Percentiles rank a stretch among this genome's conserved stretches.
These are phyloP conservation scores for Perithous albicinctus DNA, from an alignment of 2,888 invertebrate species.

Conservation along the genomic window DNA sequence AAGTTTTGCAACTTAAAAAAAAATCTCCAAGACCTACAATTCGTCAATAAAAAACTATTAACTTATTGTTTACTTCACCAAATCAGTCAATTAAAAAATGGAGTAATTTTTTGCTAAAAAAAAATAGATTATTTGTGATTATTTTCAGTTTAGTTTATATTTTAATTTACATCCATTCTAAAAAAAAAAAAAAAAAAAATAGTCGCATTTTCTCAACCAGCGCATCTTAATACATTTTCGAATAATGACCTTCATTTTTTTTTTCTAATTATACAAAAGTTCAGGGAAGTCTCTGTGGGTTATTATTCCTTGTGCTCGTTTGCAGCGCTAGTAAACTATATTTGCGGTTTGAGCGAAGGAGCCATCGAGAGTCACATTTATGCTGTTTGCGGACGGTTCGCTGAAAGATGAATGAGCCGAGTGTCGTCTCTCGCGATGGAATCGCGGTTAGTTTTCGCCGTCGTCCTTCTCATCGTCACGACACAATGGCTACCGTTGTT, in stretches of 20 bases:
- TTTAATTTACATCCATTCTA: too few species aligned
- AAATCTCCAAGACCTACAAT: too few species aligned
- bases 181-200: background rate
- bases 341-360: background rate
- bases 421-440: slow-evolving; percentile 7
- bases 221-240: background rate
- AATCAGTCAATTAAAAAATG: too few species aligned
- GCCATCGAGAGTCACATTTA: slow-evolving; percentile 1
- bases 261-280: background rate
- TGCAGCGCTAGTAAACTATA: background rate
- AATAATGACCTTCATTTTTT: background rate
- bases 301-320: background rate
- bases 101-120: too few species aligned
- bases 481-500: slow-evolving; percentile 54
- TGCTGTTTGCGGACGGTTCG: background rate
- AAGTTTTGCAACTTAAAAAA: too few species aligned
- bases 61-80: too few species aligned
- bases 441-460: slow-evolving; percentile 12
- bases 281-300: background rate
- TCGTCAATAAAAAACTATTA: too few species aligned
- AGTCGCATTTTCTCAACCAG: background rate
- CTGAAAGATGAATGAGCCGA: slow-evolving; percentile 24
- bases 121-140: too few species aligned
- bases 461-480: slow-evolving; percentile 21
- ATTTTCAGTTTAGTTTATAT: too few species aligned